Conservation (phyloP, 2,113 vertebrate genomes). For the Beaufortia kweichowensis region DNA sequence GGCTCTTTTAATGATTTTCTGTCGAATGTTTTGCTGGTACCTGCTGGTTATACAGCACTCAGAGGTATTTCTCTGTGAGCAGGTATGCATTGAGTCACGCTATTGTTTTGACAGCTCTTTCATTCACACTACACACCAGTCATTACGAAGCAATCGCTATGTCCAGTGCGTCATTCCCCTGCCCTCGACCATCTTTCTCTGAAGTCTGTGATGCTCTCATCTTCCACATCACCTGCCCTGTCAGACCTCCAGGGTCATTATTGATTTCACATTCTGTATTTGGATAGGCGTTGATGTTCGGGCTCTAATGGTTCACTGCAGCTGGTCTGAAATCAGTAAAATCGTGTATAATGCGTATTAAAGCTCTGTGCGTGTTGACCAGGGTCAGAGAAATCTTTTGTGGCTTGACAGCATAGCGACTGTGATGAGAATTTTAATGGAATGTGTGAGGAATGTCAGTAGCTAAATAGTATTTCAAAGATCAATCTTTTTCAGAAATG, state of each 20-base stretch:
- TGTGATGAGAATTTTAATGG: conserved; percentile 11
- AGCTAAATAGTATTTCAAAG: background rate
- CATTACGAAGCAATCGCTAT: background rate
- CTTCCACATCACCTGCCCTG: conserved; percentile 12
- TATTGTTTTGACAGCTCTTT: conserved; percentile 25
- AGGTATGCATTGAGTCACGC: conserved; percentile 6
- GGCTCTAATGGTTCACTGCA: background rate
- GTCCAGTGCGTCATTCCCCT: background rate
- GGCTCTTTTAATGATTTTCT: conserved; percentile 15
- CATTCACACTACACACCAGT: conserved; percentile 30
- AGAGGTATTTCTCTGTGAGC: background rate
- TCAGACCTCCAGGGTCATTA: background rate
- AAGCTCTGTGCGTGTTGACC: background rate
- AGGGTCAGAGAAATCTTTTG: background rate
- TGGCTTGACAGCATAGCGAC: background rate
- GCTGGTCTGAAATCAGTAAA: background rate
- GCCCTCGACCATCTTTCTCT: background rate
- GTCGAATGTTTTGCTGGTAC: background rate
- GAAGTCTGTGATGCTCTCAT: background rate
- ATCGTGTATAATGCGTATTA: background rate
- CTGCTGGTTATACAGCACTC: background rate
- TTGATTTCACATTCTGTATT: background rate
- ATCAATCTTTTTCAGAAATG: background rate
- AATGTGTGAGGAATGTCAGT: conserved; percentile 17
- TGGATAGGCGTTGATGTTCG: background rate